phyloP scores from a whole-genome alignment of 2,888 invertebrate species.

The Strigamia crassipes region DNA sequence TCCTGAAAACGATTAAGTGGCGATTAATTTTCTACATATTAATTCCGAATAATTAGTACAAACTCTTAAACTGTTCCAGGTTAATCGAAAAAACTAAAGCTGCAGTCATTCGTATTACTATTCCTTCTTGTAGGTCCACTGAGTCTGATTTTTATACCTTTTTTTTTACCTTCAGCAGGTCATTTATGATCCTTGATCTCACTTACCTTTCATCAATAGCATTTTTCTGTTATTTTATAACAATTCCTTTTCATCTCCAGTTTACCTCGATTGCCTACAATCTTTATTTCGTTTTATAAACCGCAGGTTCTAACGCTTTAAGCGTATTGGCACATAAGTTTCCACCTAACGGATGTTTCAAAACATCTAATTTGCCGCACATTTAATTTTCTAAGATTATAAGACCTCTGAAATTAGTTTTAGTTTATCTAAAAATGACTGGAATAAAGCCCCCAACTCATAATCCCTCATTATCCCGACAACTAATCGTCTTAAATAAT shows the following conservation, averaged over 20 bases:
- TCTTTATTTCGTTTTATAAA: neutral
- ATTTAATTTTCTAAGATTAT: too few species aligned
- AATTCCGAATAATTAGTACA: neutral
- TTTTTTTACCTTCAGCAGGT: neutral
- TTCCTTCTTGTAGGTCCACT: neutral
- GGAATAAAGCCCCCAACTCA: too few species aligned
- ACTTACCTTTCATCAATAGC: constrained; percentile 1
- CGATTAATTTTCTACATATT: neutral
- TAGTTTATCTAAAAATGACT: too few species aligned
- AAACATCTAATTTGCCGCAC: too few species aligned
- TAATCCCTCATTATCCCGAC: neutral
- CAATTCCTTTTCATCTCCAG: neutral
- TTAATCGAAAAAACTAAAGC: constrained; percentile 10
- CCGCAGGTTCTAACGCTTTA: neutral
- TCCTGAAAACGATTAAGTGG: constrained; percentile 63
- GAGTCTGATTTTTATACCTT: neutral
- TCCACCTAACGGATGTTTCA: too few species aligned
- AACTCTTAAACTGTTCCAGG: constrained; percentile 10
- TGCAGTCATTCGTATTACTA: constrained; percentile 15
- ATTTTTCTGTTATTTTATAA: neutral
- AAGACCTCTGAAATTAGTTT: too few species aligned
- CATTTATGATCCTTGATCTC: neutral
- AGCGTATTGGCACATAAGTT: too few species aligned
- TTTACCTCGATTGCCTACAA: neutral
- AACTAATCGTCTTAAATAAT: too few species aligned